phyloP scores from a whole-genome alignment of 2,888 invertebrate genomes.

The Xylota segnis region DNA sequence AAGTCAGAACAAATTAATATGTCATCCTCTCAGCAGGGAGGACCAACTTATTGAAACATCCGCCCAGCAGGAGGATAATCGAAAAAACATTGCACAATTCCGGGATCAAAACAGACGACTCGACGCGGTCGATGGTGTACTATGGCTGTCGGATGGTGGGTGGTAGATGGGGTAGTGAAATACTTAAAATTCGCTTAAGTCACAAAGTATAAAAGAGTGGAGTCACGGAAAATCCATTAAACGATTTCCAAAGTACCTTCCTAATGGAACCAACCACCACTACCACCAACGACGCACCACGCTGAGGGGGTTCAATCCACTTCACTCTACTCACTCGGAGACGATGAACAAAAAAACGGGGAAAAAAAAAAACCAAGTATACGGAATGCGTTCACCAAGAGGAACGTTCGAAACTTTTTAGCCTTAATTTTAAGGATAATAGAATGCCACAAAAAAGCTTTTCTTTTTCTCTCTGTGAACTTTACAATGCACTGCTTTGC shows the following conservation, averaged over 20 bases:
- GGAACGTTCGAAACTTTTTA: conserved; percentile 72
- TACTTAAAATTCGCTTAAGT: conserved; percentile 76
- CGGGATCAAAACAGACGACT: conserved; percentile 61
- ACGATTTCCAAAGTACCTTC: conserved; percentile 76
- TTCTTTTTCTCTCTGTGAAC: conserved; percentile 48
- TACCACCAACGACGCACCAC: conserved; percentile 42
- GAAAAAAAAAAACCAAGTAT: not conserved
- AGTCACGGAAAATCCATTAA: conserved; percentile 77
- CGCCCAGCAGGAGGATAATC: conserved; percentile 59
- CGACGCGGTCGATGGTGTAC: conserved; percentile 12
- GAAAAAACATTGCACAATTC: conserved; percentile 74
- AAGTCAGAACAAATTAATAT: conserved; percentile 74
- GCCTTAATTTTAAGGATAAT: conserved; percentile 76
- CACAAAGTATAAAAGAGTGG: conserved; percentile 75
- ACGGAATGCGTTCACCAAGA: conserved; percentile 64
- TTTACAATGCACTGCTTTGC: conserved; percentile 56
- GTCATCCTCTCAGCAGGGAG: conserved; percentile 68
- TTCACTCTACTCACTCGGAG: conserved; percentile 35
- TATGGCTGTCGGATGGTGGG: not conserved
- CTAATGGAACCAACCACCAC: conserved; percentile 70
- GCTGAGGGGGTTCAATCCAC: conserved; percentile 59
- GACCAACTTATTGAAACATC: conserved; percentile 66
- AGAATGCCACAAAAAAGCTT: conserved; percentile 74
- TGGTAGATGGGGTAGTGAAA: conserved; percentile 41
- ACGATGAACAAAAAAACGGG: conserved; percentile 19